A percentile compares a stretch with the other conserved stretches of the same genome.
Evolutionary conservation across 2,888 invertebrate species (phyloP).

Genomic region (Drosophila mulleri): DNA sequence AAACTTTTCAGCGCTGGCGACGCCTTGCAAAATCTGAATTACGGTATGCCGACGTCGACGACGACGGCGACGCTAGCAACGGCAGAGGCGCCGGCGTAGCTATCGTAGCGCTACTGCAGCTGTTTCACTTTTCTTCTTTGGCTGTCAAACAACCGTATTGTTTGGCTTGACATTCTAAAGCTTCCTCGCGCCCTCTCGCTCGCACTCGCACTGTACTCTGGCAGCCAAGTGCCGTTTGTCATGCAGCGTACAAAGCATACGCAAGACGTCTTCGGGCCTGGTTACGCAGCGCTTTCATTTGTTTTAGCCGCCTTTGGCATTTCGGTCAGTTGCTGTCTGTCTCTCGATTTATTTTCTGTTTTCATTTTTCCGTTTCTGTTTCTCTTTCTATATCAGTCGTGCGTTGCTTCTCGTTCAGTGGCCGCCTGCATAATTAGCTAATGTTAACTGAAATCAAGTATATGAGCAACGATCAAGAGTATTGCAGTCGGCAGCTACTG

Average conservation of each 20-base stretch:
- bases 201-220: neutral
- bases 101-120: conserved; percentile 31
- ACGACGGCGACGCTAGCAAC: neutral
- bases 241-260: conserved; percentile 16
- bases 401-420: conserved; percentile 33
- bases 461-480: conserved; percentile 3
- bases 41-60: conserved; percentile 17
- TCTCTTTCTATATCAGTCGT: conserved; percentile 38
- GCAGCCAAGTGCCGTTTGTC: conserved; percentile 23
- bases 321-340: conserved; percentile 22
- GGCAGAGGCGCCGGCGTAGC: neutral
- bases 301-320: conserved; percentile 58
- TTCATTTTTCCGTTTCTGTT: conserved; percentile 27
- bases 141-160: conserved; percentile 43
- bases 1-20: conserved; percentile 29
- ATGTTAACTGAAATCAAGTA: conserved; percentile 53
- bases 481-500: neutral
- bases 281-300: conserved; percentile 75
- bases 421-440: conserved; percentile 71
- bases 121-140: conserved; percentile 69
- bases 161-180: conserved; percentile 45
- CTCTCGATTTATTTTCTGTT: conserved; percentile 21
- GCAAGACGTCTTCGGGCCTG: conserved; percentile 60
- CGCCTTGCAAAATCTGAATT: conserved; percentile 52
- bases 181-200: conserved; percentile 29